A percentile compares a stretch with the other conserved stretches of the same genome.
Evolutionary conservation across 2,113 vertebrate species (phyloP).

Genomic region (Sebastes fasciatus): DNA sequence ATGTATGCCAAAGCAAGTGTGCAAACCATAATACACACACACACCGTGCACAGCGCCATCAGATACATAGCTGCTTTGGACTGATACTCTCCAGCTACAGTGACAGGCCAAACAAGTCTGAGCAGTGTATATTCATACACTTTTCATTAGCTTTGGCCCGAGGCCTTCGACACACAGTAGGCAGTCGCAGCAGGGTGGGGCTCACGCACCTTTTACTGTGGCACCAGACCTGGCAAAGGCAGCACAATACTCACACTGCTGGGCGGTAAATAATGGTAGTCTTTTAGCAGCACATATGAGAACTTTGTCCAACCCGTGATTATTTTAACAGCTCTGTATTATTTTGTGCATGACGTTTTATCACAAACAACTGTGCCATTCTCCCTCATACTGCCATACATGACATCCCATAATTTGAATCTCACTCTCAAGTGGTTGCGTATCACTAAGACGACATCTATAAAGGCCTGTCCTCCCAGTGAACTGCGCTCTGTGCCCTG

Average conservation of each 20-base stretch:
- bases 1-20: not conserved
- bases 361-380: not conserved
- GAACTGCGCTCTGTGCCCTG: conserved; percentile 80
- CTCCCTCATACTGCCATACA: not conserved
- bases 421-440: conserved; percentile 64
- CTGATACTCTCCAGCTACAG: conserved; percentile 66
- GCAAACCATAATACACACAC: not conserved
- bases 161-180: conserved; percentile 81
- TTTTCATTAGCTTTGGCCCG: conserved; percentile 80
- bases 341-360: conserved; percentile 21
- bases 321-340: conserved; percentile 11
- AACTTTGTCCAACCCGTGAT: not conserved
- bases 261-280: not conserved
- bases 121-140: conserved; percentile 80
- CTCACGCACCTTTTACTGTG: conserved; percentile 53
- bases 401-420: conserved; percentile 64
- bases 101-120: conserved; percentile 84
- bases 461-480: conserved; percentile 81
- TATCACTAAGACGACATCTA: conserved; percentile 79
- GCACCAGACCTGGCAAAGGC: conserved; percentile 51
- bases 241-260: conserved; percentile 16
- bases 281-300: conserved; percentile 3
- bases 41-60: conserved; percentile 32
- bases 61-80: conserved; percentile 54
- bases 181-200: conserved; percentile 77